A percentile compares a stretch with the other conserved stretches of the same genome.
phyloP scores from a whole-genome alignment of 1,140 invertebrate species.

The Melanaphis sacchari region DNA sequence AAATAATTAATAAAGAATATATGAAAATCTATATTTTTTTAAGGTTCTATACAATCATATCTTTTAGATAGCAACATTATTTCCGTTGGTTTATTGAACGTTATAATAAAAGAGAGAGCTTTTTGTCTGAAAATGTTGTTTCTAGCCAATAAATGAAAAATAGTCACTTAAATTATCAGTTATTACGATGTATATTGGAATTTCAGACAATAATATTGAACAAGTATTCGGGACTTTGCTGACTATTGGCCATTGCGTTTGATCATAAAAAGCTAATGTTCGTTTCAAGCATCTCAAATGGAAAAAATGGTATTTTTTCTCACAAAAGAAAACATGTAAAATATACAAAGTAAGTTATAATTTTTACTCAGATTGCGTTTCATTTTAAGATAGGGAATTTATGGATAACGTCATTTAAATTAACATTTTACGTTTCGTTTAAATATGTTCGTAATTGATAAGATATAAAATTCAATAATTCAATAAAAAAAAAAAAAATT shows the following conservation, averaged over 20 bases:
- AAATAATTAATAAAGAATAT: neutral
- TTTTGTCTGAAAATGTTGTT: constrained; percentile 8
- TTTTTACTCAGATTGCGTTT: neutral
- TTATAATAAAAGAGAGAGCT: neutral
- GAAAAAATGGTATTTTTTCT: constrained; percentile 14
- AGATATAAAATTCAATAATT: neutral
- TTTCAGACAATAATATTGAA: neutral
- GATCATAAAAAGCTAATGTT: constrained; percentile 46
- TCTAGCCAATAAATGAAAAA: constrained; percentile 11
- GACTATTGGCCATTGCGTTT: constrained; percentile 3
- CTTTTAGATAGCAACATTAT: neutral
- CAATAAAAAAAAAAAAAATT: neutral
- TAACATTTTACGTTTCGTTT: neutral
- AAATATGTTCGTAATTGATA: neutral
- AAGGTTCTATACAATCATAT: neutral
- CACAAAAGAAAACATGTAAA: constrained; percentile 27
- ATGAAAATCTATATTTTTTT: neutral
- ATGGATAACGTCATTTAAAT: neutral
- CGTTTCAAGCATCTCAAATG: neutral
- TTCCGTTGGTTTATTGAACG: neutral
- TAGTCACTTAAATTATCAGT: constrained; percentile 31
- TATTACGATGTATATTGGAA: constrained; percentile 12
- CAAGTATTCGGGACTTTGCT: neutral
- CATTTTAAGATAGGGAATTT: neutral
- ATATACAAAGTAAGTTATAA: constrained; percentile 41